Percentiles rank a stretch among this genome's conserved stretches.
Conservation (phyloP, 2,797 vertebrate genomes). For the Pteronotus mesoamericanus region DNA sequence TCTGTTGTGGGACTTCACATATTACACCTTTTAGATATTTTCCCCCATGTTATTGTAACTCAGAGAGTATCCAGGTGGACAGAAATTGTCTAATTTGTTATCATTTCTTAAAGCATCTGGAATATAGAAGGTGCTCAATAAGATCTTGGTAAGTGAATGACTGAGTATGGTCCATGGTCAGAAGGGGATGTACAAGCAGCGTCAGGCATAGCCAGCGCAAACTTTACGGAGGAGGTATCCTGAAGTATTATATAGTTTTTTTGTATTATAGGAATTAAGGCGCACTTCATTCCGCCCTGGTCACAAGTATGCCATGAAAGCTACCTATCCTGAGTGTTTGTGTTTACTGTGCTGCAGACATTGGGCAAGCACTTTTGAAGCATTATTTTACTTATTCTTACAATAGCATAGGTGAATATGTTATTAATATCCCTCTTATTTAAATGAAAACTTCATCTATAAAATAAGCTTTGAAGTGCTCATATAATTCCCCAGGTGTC, state of each 20-base stretch:
- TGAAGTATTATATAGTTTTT: not conserved
- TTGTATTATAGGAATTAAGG: not conserved
- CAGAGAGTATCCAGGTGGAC: not conserved
- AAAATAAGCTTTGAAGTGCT: not conserved
- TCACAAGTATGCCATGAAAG: not conserved
- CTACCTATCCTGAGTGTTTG: not conserved
- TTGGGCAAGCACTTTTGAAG: not conserved
- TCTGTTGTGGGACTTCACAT: not conserved
- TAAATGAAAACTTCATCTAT: constrained; percentile 16
- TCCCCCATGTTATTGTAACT: not conserved
- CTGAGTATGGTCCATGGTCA: not conserved
- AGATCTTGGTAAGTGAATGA: not conserved
- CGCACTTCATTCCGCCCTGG: not conserved
- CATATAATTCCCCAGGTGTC: not conserved
- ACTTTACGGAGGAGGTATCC: not conserved
- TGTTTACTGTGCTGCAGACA: not conserved
- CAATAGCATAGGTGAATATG: not conserved
- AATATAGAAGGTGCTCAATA: not conserved
- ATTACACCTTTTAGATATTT: not conserved
- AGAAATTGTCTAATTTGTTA: not conserved
- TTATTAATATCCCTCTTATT: not conserved
- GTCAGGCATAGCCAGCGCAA: not conserved
- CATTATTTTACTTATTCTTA: not conserved
- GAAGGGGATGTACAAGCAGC: not conserved
- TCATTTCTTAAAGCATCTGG: not conserved